A percentile compares a stretch with the other conserved stretches of the same genome.
Conservation (phyloP, 2,113 vertebrate species). For the Marmota monax region DNA sequence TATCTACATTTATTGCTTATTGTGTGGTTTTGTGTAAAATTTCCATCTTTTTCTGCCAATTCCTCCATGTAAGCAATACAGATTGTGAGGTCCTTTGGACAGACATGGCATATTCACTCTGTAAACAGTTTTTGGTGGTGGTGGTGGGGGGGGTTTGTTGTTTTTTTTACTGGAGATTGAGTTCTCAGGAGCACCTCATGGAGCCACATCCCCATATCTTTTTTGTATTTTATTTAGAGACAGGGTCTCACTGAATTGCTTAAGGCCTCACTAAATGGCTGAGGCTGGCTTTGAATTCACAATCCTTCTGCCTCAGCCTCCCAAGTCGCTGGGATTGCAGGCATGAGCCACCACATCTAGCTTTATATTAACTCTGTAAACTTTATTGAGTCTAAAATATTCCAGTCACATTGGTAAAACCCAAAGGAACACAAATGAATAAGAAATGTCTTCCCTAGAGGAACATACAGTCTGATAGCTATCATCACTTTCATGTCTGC, state of each 20-base stretch:
- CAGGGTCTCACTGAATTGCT: too few relatives aligned
- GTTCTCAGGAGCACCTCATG: too few relatives aligned
- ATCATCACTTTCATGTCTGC: not conserved
- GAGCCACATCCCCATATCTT: too few relatives aligned
- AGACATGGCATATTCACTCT: not conserved
- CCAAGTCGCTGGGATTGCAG: too few relatives aligned
- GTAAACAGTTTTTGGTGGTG: too few relatives aligned
- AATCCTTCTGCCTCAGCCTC: too few relatives aligned
- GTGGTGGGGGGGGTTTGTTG: too few relatives aligned
- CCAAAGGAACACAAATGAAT: not conserved
- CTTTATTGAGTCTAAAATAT: not conserved
- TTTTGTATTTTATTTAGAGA: too few relatives aligned
- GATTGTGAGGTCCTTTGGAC: not conserved
- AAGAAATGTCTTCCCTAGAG: not conserved
- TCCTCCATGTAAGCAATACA: not conserved
- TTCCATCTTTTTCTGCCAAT: not conserved
- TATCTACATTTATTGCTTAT: not conserved
- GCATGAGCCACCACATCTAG: too few relatives aligned
- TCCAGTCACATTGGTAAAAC: not conserved
- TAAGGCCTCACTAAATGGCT: too few relatives aligned
- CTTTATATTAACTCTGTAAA: not conserved
- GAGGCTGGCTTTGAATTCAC: too few relatives aligned
- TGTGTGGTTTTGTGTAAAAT: not conserved
- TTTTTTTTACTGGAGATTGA: too few relatives aligned
- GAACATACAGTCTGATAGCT: not conserved